Conservation (phyloP, 2,797 vertebrate species). For the Cossypha dichroa region DNA sequence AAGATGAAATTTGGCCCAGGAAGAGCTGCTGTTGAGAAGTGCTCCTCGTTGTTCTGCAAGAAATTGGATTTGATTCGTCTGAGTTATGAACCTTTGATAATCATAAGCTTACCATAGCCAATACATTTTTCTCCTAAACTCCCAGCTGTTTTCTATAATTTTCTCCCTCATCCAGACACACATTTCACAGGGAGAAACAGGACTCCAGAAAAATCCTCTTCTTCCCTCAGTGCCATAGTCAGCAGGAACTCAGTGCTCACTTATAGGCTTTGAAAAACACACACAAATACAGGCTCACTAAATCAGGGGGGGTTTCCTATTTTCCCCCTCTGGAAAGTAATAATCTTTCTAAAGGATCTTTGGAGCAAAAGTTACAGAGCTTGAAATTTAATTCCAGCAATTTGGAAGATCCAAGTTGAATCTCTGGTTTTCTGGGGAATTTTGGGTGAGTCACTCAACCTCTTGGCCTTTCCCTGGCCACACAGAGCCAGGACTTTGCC, state of each 20-base stretch:
- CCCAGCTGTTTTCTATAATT: not conserved
- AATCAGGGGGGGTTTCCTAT: accelerated
- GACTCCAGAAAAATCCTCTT: not conserved
- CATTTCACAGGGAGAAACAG: not conserved
- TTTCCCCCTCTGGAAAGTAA: not conserved
- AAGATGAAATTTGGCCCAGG: not conserved
- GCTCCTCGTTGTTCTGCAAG: not conserved
- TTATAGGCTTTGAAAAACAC: not conserved
- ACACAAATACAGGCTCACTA: not conserved
- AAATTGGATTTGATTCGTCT: not conserved
- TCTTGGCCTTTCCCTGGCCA: not conserved
- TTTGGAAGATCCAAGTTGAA: not conserved
- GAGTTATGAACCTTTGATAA: not conserved
- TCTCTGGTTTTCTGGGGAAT: not conserved
- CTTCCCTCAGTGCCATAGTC: not conserved
- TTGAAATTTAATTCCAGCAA: not conserved
- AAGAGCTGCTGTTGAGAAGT: not conserved
- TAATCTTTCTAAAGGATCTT: not conserved
- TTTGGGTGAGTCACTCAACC: not conserved
- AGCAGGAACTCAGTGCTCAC: not conserved
- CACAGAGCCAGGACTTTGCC: not conserved
- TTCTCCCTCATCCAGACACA: not conserved
- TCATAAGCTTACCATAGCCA: not conserved
- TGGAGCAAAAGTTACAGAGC: not conserved
- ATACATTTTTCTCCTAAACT: not conserved